These are phyloP conservation scores for Synanthedon tipuliformis DNA, from an alignment of 2,888 invertebrate genomes.

Conservation along the genomic window DNA sequence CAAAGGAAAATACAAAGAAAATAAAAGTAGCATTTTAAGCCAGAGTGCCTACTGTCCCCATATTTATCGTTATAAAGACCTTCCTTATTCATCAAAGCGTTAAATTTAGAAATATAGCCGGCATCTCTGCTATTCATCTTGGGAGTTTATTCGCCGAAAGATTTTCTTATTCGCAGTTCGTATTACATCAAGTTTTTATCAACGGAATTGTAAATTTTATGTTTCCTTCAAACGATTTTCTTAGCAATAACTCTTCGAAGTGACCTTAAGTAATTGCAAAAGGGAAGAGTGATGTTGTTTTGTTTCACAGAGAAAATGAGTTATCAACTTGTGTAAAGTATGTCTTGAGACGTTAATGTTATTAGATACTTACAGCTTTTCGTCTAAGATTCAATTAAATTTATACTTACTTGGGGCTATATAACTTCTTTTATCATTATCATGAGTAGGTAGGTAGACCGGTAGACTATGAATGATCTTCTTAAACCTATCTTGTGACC, in stretches of 20 bases:
- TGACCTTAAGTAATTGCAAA: background rate
- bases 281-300: background rate
- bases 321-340: background rate
- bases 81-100: slow-evolving; percentile 9
- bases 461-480: no score
- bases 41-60: background rate
- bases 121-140: background rate
- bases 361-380: background rate
- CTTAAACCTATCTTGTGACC: no score
- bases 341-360: background rate
- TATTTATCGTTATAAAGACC: background rate
- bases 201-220: slow-evolving; percentile 5
- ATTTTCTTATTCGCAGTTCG: background rate
- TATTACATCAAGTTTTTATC: slow-evolving; percentile 2
- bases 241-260: background rate
- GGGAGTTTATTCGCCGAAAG: background rate
- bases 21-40: background rate
- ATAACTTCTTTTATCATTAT: no score
- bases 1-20: no score
- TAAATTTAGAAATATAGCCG: slow-evolving; percentile 11
- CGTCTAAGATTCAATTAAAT: no score
- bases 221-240: slow-evolving; percentile 1
- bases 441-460: no score
- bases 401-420: no score
- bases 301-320: background rate